Evolutionary conservation across 2,888 invertebrate genomes (phyloP).

Genomic region (Myopa testacea): DNA sequence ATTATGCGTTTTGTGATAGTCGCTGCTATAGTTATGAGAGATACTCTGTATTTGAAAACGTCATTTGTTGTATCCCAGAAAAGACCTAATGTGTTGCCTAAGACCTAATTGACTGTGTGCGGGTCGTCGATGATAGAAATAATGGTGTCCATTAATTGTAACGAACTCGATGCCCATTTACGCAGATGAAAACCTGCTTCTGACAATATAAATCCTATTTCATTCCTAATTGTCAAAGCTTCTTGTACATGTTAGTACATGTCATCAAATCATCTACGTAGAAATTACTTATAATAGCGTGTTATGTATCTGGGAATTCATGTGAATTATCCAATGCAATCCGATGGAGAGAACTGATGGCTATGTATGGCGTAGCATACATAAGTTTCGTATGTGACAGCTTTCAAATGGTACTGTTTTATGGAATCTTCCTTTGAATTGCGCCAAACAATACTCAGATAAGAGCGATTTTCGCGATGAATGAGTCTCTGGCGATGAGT

Average conservation of each 20-base stretch:
- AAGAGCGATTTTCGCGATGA: background rate
- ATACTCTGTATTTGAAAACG: slow-evolving; percentile 29
- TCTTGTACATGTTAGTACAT: background rate
- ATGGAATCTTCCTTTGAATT: background rate
- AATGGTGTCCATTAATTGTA: slow-evolving; percentile 16
- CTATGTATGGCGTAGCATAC: slow-evolving; percentile 30
- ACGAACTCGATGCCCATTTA: slow-evolving; percentile 27
- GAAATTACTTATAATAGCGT: background rate
- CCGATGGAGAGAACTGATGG: slow-evolving; percentile 10
- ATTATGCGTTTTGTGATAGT: slow-evolving; percentile 6
- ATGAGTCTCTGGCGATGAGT: background rate
- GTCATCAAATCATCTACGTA: slow-evolving; percentile 1
- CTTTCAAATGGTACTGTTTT: background rate
- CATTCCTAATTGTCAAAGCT: background rate
- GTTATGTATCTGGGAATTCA: background rate
- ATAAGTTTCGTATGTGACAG: slow-evolving; percentile 26
- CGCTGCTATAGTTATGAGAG: background rate
- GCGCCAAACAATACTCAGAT: background rate
- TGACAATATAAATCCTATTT: background rate
- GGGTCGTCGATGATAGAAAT: slow-evolving; percentile 20
- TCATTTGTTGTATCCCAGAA: slow-evolving; percentile 31
- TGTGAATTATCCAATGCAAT: background rate
- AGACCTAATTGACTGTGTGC: slow-evolving; percentile 28
- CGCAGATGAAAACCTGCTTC: slow-evolving; percentile 8
- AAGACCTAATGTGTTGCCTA: slow-evolving; percentile 33